Conservation (phyloP, 2,888 invertebrate genomes). For the Lordiphosa fenestrarum region DNA sequence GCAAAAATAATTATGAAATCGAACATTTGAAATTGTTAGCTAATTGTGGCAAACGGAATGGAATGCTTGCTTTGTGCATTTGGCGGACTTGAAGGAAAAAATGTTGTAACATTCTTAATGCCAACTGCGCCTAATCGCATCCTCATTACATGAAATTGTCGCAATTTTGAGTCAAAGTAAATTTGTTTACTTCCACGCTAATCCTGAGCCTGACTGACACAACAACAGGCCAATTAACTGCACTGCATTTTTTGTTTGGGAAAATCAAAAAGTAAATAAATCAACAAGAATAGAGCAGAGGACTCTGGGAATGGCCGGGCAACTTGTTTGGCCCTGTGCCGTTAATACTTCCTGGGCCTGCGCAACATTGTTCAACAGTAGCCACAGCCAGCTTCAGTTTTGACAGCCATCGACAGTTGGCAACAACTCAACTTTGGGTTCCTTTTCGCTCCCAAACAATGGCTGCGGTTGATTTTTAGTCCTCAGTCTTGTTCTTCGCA, state of each 20-base stretch:
- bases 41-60: constrained; percentile 50
- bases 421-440: constrained; percentile 31
- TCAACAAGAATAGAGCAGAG: constrained; percentile 34
- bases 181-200: constrained; percentile 57
- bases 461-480: constrained; percentile 66
- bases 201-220: constrained; percentile 55
- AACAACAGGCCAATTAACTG: constrained; percentile 65
- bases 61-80: constrained; percentile 18
- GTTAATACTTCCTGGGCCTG: constrained; percentile 64
- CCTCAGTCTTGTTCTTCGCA: constrained; percentile 37
- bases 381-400: constrained; percentile 45
- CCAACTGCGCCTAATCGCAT: constrained; percentile 50
- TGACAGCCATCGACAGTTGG: constrained; percentile 63
- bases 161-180: constrained; percentile 46
- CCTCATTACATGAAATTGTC: constrained; percentile 64
- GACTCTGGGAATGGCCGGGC: too few relatives aligned
- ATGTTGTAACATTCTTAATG: constrained; percentile 5
- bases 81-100: background rate
- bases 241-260: constrained; percentile 3
- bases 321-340: constrained; percentile 5
- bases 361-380: constrained; percentile 51
- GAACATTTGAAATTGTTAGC: constrained; percentile 46
- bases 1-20: constrained; percentile 38
- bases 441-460: constrained; percentile 35
- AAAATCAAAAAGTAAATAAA: constrained; percentile 71